These are phyloP conservation scores for Idaea aversata DNA, from an alignment of 2,888 invertebrate genomes.

Conservation along the genomic window DNA sequence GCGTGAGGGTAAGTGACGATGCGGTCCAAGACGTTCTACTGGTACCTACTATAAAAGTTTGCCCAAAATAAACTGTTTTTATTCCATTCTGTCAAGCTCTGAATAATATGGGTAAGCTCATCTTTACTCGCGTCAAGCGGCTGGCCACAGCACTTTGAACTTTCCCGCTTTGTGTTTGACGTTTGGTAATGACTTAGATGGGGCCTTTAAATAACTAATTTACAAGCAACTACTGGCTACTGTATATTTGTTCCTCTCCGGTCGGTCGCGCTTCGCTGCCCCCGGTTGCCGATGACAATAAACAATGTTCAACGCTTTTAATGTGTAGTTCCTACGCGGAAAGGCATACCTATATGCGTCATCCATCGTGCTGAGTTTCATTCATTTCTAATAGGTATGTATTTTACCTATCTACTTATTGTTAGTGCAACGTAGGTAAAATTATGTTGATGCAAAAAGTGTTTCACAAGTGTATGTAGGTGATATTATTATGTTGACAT, in stretches of 20 bases:
- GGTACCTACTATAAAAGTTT: too few relatives aligned
- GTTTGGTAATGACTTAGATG: neutral
- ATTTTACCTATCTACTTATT: neutral
- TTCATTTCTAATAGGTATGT: neutral
- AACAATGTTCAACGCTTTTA: neutral
- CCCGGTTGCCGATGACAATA: neutral
- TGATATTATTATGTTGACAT: neutral
- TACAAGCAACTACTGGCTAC: neutral
- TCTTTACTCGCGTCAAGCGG: too few relatives aligned
- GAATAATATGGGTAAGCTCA: too few relatives aligned
- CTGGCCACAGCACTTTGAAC: too few relatives aligned
- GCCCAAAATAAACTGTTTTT: too few relatives aligned
- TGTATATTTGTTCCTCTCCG: slow-evolving; percentile 1
- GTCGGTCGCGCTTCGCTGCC: slow-evolving; percentile 1
- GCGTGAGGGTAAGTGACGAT: too few relatives aligned
- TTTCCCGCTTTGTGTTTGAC: neutral
- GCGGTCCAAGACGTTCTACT: too few relatives aligned
- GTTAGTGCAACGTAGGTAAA: neutral
- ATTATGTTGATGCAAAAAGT: neutral
- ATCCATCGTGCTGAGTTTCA: neutral
- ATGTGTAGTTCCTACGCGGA: slow-evolving; percentile 1
- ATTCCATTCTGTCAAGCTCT: too few relatives aligned
- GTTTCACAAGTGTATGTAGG: too few relatives aligned
- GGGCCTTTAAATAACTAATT: neutral
- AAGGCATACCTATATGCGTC: neutral